Evolutionary conservation across 2,113 vertebrate genomes (phyloP).

Genomic region (Dunckerocampus dactyliophorus): DNA sequence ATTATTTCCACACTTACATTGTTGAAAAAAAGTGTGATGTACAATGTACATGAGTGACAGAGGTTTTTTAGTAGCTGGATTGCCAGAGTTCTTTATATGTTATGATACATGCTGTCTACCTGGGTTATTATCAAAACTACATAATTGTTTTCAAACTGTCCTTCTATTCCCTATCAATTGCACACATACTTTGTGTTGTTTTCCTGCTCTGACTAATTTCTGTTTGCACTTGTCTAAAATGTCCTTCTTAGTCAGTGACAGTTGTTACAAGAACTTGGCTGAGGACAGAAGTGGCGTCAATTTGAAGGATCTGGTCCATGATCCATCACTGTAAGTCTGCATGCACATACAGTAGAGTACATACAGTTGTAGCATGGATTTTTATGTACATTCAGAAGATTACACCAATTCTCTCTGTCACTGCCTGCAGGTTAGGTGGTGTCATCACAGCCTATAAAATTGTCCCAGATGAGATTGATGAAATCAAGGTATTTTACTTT

Average conservation of each 20-base stretch:
- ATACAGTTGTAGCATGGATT: background rate
- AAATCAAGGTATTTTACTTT: constrained; percentile 86
- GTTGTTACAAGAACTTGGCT: constrained; percentile 95
- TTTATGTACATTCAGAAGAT: constrained; percentile 52
- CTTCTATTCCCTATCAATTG: background rate
- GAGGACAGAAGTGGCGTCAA: constrained; percentile 98
- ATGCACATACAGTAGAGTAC: background rate
- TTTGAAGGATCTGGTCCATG: constrained; percentile 98
- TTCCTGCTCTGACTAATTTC: background rate
- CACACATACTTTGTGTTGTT: background rate
- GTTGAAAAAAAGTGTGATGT: too few species aligned
- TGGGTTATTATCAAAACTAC: too few species aligned
- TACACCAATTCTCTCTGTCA: constrained; percentile 11
- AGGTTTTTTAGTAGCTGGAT: too few species aligned
- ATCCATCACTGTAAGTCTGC: constrained; percentile 93
- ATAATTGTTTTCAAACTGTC: too few species aligned
- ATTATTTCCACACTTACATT: too few species aligned
- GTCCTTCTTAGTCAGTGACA: constrained; percentile 90
- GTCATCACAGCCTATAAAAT: constrained; percentile 96
- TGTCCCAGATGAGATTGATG: constrained; percentile 95
- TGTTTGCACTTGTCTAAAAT: background rate
- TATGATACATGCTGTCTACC: too few species aligned
- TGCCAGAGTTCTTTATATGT: too few species aligned
- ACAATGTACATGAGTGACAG: too few species aligned
- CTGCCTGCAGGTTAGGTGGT: constrained; percentile 87